Evolutionary conservation across 2,113 vertebrate genomes (phyloP).

Genomic region (Illadopsis cleaveri): DNA sequence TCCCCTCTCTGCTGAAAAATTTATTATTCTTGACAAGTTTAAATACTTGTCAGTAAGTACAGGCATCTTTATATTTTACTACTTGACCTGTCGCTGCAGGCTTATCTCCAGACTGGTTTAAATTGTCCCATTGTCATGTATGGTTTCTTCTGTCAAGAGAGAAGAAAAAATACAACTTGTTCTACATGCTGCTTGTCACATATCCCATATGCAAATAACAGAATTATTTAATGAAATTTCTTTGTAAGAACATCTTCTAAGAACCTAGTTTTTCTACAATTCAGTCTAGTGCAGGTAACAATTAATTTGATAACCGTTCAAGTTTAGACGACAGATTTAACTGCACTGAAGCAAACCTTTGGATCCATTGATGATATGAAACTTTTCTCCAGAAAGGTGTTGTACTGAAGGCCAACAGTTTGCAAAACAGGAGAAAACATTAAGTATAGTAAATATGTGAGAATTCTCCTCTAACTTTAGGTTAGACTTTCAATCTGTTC

Average conservation of each 20-base stretch:
- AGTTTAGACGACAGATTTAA: background rate
- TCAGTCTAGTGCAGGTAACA: background rate
- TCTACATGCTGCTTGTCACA: background rate
- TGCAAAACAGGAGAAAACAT: background rate
- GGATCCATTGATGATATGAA: background rate
- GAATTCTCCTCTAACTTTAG: background rate
- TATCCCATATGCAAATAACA: background rate
- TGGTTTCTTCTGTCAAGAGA: background rate
- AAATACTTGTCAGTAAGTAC: slow-evolving; percentile 5
- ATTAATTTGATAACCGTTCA: background rate
- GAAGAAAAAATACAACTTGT: background rate
- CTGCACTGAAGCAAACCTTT: background rate
- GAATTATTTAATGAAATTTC: background rate
- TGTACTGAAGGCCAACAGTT: background rate
- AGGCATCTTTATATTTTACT: background rate
- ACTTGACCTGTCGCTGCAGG: background rate
- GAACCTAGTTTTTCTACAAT: background rate
- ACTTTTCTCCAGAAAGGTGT: background rate
- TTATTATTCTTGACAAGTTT: background rate
- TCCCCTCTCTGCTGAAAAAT: background rate
- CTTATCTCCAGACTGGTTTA: background rate
- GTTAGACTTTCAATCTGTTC: background rate
- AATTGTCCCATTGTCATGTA: background rate
- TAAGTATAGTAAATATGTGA: background rate
- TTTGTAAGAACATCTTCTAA: background rate